Evolutionary conservation across 30 jellyfish, hydroid and myxozoan species (phyloP), one percentile per base, ranked within the genome.

Genomic region (Aurelia sp.): DNA sequence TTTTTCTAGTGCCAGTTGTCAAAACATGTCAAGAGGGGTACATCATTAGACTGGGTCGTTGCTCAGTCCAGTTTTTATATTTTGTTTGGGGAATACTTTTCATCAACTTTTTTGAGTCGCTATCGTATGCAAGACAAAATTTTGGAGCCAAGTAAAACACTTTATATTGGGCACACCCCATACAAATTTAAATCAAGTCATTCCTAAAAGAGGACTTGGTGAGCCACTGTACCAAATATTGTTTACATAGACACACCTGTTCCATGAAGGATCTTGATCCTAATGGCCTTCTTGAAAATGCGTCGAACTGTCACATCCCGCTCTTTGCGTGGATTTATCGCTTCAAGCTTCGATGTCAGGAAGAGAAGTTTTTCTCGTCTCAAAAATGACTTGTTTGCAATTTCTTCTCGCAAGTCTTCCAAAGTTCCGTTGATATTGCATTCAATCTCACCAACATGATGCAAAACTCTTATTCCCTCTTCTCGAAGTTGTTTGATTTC

Each of bases 291-390:
- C 48, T 51, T 78, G 78, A 53, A 88, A 24, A 88, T 64, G 38
- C 62, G 75, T 57, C 81, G 80, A 41, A 88, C 91, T 13, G 33
- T 67, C 4, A 82, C 85, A 40, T 65, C 76, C 2, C 30, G 59
- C 57, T 90, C 97, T 61, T 78, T 90, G 67, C 78, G 62, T 5
- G 97, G 97, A 67, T 90, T 78, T 51, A 90, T 66, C 15, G 74
- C 59, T 63, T 90, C 88, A 30, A 90, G 69, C 21, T 90, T 69
- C 9, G 87, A 69, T 11, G 94, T 90, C 73, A 90, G 74, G 88
- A 90, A 90, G 11, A 90, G 63, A 52, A 90, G 31, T 55, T 77
- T 65, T 59, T 83, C 80, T 53, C 79, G 83, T 35, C 76, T 84
- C 38, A 82, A 44, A 67, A 81, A 72, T 18, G 86, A 63, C 67